Base-by-base conservation (phyloP, 2,888 invertebrate genomes). In the Acheta domesticus region DNA sequence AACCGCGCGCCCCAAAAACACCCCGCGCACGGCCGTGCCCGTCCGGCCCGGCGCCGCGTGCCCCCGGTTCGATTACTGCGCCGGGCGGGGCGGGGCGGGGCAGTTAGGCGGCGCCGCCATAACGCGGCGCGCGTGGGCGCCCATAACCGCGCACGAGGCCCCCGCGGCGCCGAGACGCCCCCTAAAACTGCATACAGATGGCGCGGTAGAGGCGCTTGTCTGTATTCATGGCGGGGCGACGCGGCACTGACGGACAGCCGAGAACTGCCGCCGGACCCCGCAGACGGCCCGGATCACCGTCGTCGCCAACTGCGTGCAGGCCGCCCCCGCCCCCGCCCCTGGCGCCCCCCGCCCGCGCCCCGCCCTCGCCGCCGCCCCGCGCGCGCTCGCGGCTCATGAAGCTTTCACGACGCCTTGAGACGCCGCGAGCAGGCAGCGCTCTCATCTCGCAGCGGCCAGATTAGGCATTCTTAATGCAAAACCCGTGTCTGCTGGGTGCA, bases 391-490 rank as follows among this genome's bases (percentile, higher is more conserved):
- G 73, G 78, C 80, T 77, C 77, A 78, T 78, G 77, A 79, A 79
- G 77, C 79, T 79, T 80, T 80, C 79, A 79, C 77, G 77, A 78
- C 76, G 76, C 76, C 79, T 79, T 79, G 80, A 75, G 80, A 80
- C 75, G 75, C 74, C 48, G 77, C 78, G 62, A 14, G 62, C 62
- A 62, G 62, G 16, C 62, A n/a, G 62, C 62, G 62, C 62, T 62
- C 62, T 62, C 62, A 62, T 62, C 62, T 62, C 62, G 62, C 62
- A 62, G 62, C 49, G 49, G 81, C 77, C 77, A 81, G 81, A 81
- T 81, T 81, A 81, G 80, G 80, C 81, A 81, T 80, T 80, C 81
- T 81, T 81, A 81, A 81, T 81, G 81, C 81, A 81, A 81, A 81
- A 81, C 79, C 81, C 81, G 80, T 81, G 81, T 81, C 75, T 77